Conservation (phyloP, 2,113 vertebrate species). For the Cephalopholis sonnerati region DNA sequence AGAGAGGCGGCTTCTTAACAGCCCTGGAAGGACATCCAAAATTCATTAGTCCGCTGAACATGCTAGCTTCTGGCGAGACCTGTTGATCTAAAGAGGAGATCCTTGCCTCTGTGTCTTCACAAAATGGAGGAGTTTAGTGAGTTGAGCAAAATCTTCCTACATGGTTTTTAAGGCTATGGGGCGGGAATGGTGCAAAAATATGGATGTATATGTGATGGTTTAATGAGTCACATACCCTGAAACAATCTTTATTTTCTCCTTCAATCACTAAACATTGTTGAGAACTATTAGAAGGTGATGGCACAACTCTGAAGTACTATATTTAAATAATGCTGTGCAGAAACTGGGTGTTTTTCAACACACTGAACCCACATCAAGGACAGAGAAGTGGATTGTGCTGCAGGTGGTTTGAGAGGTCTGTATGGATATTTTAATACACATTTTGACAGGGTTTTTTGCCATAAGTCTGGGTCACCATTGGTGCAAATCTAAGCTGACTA, state of each 20-base stretch:
- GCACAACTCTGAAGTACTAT: not conserved
- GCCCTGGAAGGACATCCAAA: conserved; percentile 12
- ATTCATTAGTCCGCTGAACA: conserved; percentile 28
- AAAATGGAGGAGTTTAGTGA: not conserved
- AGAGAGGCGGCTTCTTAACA: conserved; percentile 13
- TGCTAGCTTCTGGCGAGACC: conserved; percentile 32
- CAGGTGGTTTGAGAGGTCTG: not conserved
- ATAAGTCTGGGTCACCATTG: not conserved
- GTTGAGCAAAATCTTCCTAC: not conserved
- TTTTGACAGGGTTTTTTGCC: not conserved
- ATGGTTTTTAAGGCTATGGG: not conserved
- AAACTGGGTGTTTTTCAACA: not conserved
- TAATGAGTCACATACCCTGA: not conserved
- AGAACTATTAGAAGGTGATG: not conserved
- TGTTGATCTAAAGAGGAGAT: conserved; percentile 28
- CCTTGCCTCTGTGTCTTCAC: conserved; percentile 1
- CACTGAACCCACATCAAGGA: not conserved
- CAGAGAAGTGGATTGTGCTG: not conserved
- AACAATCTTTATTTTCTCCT: not conserved
- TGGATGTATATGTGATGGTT: not conserved
- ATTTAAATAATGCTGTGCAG: not conserved
- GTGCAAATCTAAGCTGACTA: not conserved
- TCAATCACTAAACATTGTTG: not conserved
- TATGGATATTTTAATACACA: not conserved
- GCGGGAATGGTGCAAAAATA: not conserved